Base-by-base conservation (phyloP, 2,113 vertebrate genomes). In the Carassius carassius region DNA sequence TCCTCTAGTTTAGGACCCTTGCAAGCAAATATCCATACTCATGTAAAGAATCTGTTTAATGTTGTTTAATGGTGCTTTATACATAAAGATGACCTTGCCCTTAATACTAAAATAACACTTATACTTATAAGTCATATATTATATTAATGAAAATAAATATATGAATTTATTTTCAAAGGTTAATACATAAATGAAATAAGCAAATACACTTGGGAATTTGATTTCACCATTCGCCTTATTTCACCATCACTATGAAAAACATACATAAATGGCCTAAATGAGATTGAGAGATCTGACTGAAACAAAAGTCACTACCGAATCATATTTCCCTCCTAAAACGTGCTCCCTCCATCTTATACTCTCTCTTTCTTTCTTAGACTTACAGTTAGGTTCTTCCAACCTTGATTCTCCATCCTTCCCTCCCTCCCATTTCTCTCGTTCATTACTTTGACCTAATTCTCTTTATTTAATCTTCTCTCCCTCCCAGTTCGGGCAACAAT, bases 401-500 rank as follows among this genome's bases (percentile, higher is more conserved):
- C 72, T 10, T 60, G 19, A 60, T 60, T 60, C 56, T 54, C 73
- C 35, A 16, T 25, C 44, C 23, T 35, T 35, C 25, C 32, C 14
- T 8, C 67, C 65, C 49, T 41, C 44, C 80, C 58, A 7, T 82
- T 37, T 41, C 11, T 81, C 87, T 82, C 72, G 91, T 87, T 88
- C 90, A 87, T 89, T 90, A 90, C 91, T 92, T 90, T 93, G 94
- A 94, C 94, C 94, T 92, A 94, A 94, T 94, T 94, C 94, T 88
- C 87, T 65, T 75, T 62, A 83, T 93, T 93, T 94, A 94, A 94
- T 94, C 94, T 91, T 78, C 88, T 91, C 90, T 63, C 86, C 89
- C 89, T 63, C 77, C 90, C 91, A 60, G 91, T 91, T 90, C 88
- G 87, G 92, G 91, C 86, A 91, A 92, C 92, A 92, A 92, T 92